Base-by-base conservation (phyloP, 2,888 invertebrate species). In the Trissolcus japonicus region DNA sequence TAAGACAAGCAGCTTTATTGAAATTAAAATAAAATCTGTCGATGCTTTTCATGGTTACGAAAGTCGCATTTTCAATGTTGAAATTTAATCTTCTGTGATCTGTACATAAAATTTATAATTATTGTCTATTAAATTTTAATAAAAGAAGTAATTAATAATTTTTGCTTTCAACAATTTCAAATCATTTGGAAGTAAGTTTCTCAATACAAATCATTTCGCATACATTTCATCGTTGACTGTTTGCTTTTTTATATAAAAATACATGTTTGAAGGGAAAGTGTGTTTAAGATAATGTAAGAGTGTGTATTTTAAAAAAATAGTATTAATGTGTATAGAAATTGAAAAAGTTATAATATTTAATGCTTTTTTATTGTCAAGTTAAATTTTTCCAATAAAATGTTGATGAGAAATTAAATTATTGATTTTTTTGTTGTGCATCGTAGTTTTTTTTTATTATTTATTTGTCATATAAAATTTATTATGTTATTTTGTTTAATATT, bases 351-450 rank as follows among this genome's bases (percentile, higher is more conserved):
- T 48, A 59, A 21, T 63, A 68, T 68, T 75, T 68, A 75, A 75
- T 63, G 57, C 74, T 68, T 75, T 75, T 63, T 63, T 74, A 68
- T 68, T 75, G 54, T 59, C 61, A 61, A 56, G 62, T 57, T 72
- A 46, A 72, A 72, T 65, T 72, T 59, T 65, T 57, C 4, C 63
- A 72, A 72, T 72, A 72, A 72, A 72, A 63, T 72, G 72, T 72
- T 72, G 41, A 57, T 54, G 43, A 50, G 13, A 63, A 63, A n/a
- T 50, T 43, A 11, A 16, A 1, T 46, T 14, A 7, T 46, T 46
- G 6, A 46, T n/a, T 46, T 46, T 35, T 11, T 35, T 11, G 11
- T 9, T 11, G 35, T 11, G 35, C 35, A 1, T 6, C 4, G 25
- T 25, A 25, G 25, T 25, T 25, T 25, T 6, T 25, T 25, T 6